phyloP scores from a whole-genome alignment of 2,888 invertebrate species.

The Agrotis puta region DNA sequence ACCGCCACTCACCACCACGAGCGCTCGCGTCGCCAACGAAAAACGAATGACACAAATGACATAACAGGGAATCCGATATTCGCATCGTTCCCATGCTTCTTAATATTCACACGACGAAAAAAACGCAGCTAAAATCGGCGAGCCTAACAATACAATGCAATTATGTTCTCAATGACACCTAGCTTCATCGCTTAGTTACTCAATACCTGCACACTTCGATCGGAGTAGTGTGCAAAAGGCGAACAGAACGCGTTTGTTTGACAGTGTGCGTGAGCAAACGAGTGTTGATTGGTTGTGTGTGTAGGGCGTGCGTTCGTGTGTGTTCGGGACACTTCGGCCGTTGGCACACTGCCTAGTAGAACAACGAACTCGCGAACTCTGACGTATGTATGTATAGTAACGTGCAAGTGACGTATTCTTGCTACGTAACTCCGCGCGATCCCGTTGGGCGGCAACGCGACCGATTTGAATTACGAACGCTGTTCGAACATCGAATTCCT shows the following conservation, averaged over 20 bases:
- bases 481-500: slow-evolving; percentile 38
- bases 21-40: slow-evolving; percentile 63
- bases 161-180: slow-evolving; percentile 80
- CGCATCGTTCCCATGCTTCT: slow-evolving; percentile 73
- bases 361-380: slow-evolving; percentile 87
- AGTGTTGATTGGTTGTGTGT: slow-evolving; percentile 67
- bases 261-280: slow-evolving; percentile 69
- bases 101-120: slow-evolving; percentile 70
- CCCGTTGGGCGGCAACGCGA: slow-evolving; percentile 78
- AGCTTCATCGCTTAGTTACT: slow-evolving; percentile 73
- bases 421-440: slow-evolving; percentile 72
- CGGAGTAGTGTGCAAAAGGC: slow-evolving; percentile 67
- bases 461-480: slow-evolving; percentile 68
- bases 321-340: slow-evolving; percentile 78
- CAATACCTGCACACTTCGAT: slow-evolving; percentile 72
- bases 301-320: slow-evolving; percentile 69
- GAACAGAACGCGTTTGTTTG: slow-evolving; percentile 65
- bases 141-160: slow-evolving; percentile 74
- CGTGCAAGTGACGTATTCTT: slow-evolving; percentile 77
- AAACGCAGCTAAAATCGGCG: slow-evolving; percentile 68
- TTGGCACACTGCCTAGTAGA: slow-evolving; percentile 90
- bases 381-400: slow-evolving; percentile 78
- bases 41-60: slow-evolving; percentile 68
- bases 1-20: slow-evolving; percentile 71
- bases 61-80: slow-evolving; percentile 74